Evolutionary conservation across 2,113 vertebrate genomes (phyloP).

Genomic region (Astatotilapia flaviijosephi): DNA sequence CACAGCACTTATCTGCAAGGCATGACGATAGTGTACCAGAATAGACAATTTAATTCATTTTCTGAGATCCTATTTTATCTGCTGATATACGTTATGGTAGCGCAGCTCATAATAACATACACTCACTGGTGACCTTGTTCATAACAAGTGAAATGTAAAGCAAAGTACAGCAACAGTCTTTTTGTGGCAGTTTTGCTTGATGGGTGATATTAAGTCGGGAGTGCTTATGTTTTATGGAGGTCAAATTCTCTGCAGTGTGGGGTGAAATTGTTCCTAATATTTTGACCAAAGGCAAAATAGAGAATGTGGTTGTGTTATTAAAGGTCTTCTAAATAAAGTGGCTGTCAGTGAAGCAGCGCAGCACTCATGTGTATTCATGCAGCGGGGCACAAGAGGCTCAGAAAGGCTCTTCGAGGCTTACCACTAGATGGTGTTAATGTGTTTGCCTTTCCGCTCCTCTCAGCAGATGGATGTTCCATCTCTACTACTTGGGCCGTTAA

Average conservation of each 20-base stretch:
- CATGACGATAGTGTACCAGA: background rate
- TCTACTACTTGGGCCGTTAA: background rate
- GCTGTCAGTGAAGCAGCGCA: background rate
- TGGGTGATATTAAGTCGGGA: background rate
- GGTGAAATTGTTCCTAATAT: background rate
- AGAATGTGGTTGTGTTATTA: background rate
- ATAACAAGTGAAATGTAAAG: background rate
- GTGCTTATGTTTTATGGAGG: background rate
- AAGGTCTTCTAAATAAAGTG: background rate
- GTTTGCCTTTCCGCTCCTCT: background rate
- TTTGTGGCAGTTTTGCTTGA: background rate
- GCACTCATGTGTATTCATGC: background rate
- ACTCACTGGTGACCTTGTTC: background rate
- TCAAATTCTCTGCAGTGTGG: background rate
- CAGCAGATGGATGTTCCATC: background rate
- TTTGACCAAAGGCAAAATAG: background rate
- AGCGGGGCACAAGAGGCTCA: background rate
- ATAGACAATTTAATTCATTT: background rate
- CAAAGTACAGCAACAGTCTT: background rate
- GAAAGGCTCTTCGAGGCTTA: background rate
- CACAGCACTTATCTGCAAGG: background rate
- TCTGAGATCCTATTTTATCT: background rate
- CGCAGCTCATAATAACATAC: background rate
- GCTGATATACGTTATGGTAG: background rate
- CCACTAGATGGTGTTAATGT: conserved; percentile 67